phyloP scores from a whole-genome alignment of 2,797 vertebrate species.

The Crossoptilon crossoptilon region DNA sequence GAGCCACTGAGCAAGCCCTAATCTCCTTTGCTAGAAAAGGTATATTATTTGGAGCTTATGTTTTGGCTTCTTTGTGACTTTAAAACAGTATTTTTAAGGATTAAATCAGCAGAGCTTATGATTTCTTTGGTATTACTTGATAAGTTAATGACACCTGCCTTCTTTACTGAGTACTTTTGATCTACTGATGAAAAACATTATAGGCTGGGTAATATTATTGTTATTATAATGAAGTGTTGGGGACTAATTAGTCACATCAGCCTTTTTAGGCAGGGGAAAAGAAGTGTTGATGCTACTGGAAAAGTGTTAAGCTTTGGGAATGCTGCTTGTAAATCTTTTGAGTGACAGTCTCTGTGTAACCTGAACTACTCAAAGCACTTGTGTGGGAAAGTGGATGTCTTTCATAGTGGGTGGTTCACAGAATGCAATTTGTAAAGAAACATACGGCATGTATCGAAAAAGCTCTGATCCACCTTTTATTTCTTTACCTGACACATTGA shows the following conservation, averaged over 20 bases:
- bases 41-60: constrained; percentile 62
- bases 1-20: constrained; percentile 18
- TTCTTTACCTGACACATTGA: constrained; percentile 31
- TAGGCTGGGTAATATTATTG: constrained; percentile 35
- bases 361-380: constrained; percentile 9
- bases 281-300: not conserved
- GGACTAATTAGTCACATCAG: constrained; percentile 39
- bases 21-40: constrained; percentile 50
- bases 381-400: constrained; percentile 43
- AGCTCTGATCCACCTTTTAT: constrained; percentile 17
- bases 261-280: not conserved
- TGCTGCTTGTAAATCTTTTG: constrained; percentile 15
- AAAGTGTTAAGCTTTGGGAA: not conserved
- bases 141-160: constrained; percentile 48
- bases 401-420: constrained; percentile 4
- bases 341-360: constrained; percentile 2
- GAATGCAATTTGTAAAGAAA: constrained; percentile 37
- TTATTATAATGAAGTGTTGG: constrained; percentile 18
- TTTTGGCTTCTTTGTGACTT: constrained; percentile 58
- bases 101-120: constrained; percentile 51
- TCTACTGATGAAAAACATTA: constrained; percentile 47
- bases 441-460: not conserved
- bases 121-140: constrained; percentile 38
- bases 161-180: constrained; percentile 41
- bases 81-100: constrained; percentile 58